A percentile compares a stretch with the other conserved stretches of the same genome.
phyloP scores from a whole-genome alignment of 2,797 vertebrate genomes.

The Trachurus trachurus region DNA sequence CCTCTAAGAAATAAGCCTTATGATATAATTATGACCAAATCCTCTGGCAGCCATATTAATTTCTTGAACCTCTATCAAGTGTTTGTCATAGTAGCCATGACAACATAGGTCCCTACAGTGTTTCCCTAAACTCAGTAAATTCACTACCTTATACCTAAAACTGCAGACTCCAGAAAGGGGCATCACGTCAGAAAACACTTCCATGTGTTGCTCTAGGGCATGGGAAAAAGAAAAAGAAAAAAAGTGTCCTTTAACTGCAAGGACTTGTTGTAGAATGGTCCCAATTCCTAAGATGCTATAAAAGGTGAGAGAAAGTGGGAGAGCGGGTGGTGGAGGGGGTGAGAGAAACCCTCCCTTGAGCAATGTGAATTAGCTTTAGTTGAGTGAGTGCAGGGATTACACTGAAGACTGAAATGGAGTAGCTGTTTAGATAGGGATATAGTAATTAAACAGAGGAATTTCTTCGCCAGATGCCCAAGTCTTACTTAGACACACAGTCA shows the following conservation, averaged over 20 bases:
- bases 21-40: background rate
- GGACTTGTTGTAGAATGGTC: background rate
- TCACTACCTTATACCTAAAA: background rate
- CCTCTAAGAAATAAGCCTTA: background rate
- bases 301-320: conserved; percentile 17
- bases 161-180: background rate
- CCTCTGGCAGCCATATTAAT: background rate
- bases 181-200: background rate
- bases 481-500: conserved; percentile 55
- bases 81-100: background rate
- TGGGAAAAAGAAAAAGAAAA: background rate
- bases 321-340: conserved; percentile 33
- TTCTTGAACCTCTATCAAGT: background rate
- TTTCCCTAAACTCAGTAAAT: background rate
- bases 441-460: conserved; percentile 80
- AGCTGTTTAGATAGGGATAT: conserved; percentile 83
- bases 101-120: background rate
- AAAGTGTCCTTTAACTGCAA: background rate
- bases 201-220: background rate
- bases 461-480: conserved; percentile 60
- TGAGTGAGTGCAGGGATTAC: conserved; percentile 82
- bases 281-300: background rate
- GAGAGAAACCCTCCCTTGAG: conserved; percentile 45
- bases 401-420: conserved; percentile 72
- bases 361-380: conserved; percentile 74